A percentile compares a stretch with the other conserved stretches of the same genome.
These are phyloP conservation scores for Cantharis nigra DNA, from an alignment of 2,888 invertebrate species.

Conservation along the genomic window DNA sequence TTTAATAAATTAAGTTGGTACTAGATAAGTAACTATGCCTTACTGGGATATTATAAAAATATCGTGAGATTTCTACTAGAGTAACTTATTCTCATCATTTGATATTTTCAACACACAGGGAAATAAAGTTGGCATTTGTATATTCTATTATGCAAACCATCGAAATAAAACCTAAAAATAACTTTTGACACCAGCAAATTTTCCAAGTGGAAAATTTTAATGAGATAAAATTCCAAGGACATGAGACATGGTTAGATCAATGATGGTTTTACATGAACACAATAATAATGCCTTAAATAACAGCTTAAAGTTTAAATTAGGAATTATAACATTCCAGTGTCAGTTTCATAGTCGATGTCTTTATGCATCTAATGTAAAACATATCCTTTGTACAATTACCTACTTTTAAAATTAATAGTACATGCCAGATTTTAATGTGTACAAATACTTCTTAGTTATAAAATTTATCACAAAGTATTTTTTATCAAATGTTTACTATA, in stretches of 20 bases:
- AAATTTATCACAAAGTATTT: not conserved
- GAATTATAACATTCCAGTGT: constrained; percentile 26
- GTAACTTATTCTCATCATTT: not conserved
- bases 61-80: not conserved
- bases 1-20: not conserved
- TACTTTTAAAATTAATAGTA: not conserved
- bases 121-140: not conserved
- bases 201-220: not conserved
- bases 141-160: not conserved
- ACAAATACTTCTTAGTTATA: not conserved
- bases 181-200: not conserved
- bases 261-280: not conserved
- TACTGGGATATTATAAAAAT: not conserved
- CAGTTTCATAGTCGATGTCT: not conserved
- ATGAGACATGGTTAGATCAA: not conserved
- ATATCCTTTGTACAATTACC: not conserved
- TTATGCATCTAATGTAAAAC: not conserved
- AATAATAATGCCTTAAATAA: not conserved
- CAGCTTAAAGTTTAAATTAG: constrained; percentile 3
- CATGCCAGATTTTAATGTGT: not conserved
- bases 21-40: not conserved
- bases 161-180: not conserved
- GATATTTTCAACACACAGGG: not conserved
- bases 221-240: not conserved
- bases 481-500: not conserved